phyloP scores from a whole-genome alignment of 2,888 invertebrate genomes.

The Parnassius mnemosyne region DNA sequence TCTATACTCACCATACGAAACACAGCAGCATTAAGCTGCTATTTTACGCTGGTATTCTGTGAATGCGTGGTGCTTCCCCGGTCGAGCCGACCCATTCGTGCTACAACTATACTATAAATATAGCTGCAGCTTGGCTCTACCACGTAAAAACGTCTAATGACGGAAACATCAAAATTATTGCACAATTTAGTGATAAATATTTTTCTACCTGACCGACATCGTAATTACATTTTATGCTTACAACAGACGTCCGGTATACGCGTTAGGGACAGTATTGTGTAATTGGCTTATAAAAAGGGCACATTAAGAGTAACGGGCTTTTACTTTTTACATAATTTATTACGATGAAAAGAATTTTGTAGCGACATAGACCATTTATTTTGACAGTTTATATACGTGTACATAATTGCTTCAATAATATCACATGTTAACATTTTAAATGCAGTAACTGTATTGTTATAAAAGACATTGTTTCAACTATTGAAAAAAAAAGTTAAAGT shows the following conservation, averaged over 20 bases:
- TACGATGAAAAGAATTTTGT: slow-evolving; percentile 31
- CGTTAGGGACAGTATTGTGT: slow-evolving; percentile 17
- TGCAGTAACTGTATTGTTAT: not conserved
- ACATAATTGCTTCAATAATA: slow-evolving; percentile 25
- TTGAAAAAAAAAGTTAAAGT: not conserved
- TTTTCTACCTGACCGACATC: not conserved
- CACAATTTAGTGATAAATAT: not conserved
- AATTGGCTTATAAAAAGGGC: slow-evolving; percentile 12
- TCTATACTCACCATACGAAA: too few species aligned
- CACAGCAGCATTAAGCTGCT: too few species aligned
- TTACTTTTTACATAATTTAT: slow-evolving; percentile 35
- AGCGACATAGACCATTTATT: slow-evolving; percentile 19
- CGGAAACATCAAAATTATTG: too few species aligned
- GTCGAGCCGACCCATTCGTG: too few species aligned
- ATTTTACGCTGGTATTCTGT: too few species aligned
- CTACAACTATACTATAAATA: too few species aligned
- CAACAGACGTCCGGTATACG: not conserved
- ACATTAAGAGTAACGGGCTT: slow-evolving; percentile 35
- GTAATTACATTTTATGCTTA: not conserved
- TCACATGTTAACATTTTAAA: slow-evolving; percentile 17
- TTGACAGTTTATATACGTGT: slow-evolving; percentile 28
- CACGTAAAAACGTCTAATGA: too few species aligned
- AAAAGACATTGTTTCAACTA: not conserved
- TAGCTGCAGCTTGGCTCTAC: too few species aligned
- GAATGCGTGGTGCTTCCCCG: too few species aligned